phyloP scores from a whole-genome alignment of 2,113 vertebrate genomes.

The Gallinago paraguaiae region DNA sequence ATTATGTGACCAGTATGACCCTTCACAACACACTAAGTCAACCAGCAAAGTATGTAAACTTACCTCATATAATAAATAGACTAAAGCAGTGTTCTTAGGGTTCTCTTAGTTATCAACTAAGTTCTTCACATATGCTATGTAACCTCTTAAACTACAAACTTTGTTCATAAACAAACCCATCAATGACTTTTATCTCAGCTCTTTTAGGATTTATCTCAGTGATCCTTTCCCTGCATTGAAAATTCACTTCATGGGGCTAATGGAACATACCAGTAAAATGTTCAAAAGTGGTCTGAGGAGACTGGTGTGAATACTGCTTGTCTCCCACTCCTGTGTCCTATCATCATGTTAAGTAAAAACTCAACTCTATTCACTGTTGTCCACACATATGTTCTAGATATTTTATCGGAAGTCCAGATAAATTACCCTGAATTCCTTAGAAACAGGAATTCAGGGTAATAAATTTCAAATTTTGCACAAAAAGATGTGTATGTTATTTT shows the following conservation, averaged over 20 bases:
- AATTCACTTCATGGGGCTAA: background rate
- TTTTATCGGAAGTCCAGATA: slow-evolving; percentile 10
- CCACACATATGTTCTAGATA: slow-evolving; percentile 1
- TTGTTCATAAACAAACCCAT: background rate
- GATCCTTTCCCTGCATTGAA: slow-evolving; percentile 34
- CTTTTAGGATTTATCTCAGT: background rate
- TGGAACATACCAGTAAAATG: background rate
- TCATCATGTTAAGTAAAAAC: background rate
- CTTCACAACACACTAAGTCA: background rate
- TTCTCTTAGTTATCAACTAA: background rate
- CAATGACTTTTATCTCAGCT: slow-evolving; percentile 4
- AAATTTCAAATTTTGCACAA: slow-evolving; percentile 7
- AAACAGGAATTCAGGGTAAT: slow-evolving; percentile 19
- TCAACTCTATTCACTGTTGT: background rate
- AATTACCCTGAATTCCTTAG: background rate
- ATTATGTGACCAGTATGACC: background rate
- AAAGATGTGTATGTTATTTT: background rate
- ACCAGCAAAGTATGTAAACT: background rate
- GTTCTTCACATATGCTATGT: background rate
- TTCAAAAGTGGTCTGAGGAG: background rate
- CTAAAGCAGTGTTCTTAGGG: background rate
- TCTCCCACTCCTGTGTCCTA: background rate
- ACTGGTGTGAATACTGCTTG: background rate
- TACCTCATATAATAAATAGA: background rate
- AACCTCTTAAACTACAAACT: background rate